Evolutionary conservation across 2,888 invertebrate genomes (phyloP), one percentile per base, ranked within the genome.

Genomic region (Deroplatys truncata): DNA sequence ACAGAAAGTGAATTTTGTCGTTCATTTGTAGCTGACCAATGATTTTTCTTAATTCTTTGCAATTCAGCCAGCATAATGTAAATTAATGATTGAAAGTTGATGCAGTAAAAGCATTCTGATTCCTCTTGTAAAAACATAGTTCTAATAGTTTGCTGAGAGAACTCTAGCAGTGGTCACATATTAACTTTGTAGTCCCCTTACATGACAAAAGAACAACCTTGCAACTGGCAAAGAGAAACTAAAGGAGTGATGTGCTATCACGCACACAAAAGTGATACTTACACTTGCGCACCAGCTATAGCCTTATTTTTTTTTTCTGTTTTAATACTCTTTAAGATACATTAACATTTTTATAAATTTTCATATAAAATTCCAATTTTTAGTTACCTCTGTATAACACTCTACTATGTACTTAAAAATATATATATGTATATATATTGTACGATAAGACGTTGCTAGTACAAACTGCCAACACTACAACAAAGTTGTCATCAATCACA

Each of bases 361-460:
- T 88, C 88, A 88, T 88, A 88, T 88, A 88, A 88, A 88, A 87
- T 28, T 83, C 83, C 84, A 31, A 88, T 83, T 83, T 83, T 84
- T 49, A 15, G 85, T 85, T 85, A 85, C 84, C 83, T 83, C n/a
- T 88, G 82, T 83, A 43, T 82, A 88, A 88, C 88, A 88, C 84
- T 86, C 72, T 88, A 84, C 35, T 49, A 88, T 43, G 88, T 88
- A 88, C 88, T 88, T 88, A 88, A 88, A 88, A 88, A 88, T 88
- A 88, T 88, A 85, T 72, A 85, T 85, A 84, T 84, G 31, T 85
- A 85, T 85, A 31, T 85, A 29, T 85, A 29, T 35, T 88, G 28
- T 88, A 49, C 43, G 49, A 28, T 15, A 5, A 56, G n/a, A 28
- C 43, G 15, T 28, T 85, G n/a, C 85, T 49, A 28, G 56, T 85